Percentiles rank a stretch among this genome's conserved stretches.
Conservation (phyloP, 2,113 vertebrate genomes). For the Psittacus erithacus region DNA sequence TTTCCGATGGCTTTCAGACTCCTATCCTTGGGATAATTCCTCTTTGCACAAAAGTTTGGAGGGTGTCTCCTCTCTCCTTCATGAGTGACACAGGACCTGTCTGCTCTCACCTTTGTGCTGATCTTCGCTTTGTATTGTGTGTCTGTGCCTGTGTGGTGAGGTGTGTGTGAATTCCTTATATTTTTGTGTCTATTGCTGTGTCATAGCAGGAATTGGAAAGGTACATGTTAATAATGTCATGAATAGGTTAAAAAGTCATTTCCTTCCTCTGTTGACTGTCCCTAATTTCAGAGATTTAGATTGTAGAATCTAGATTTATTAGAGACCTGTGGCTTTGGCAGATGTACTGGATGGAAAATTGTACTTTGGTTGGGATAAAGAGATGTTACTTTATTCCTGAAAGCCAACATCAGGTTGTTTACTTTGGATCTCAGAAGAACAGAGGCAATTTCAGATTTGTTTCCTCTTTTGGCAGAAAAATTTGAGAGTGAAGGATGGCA, state of each 20-base stretch:
- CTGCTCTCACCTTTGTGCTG: not conserved
- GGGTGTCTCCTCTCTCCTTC: not conserved
- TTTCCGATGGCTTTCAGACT: not conserved
- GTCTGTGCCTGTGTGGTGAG: too few species aligned
- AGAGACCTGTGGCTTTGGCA: not conserved
- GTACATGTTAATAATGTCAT: not conserved
- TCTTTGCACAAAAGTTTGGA: not conserved
- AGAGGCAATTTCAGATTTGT: constrained; percentile 27
- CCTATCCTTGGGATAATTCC: not conserved
- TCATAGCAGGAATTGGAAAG: not conserved
- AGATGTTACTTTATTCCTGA: constrained; percentile 14
- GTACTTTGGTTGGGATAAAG: not conserved
- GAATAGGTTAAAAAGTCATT: not conserved
- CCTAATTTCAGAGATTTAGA: not conserved
- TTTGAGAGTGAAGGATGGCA: not conserved
- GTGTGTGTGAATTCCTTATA: not conserved
- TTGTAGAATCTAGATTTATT: not conserved
- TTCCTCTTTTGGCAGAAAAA: constrained; percentile 40
- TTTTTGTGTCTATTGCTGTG: not conserved
- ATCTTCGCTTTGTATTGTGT: not conserved
- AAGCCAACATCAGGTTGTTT: not conserved
- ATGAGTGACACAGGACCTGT: not conserved
- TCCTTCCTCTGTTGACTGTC: not conserved
- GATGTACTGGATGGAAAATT: not conserved
- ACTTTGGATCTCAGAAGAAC: not conserved